Evolutionary conservation across 2,888 invertebrate species (phyloP).

Genomic region (Lamellibrachia satsuma): DNA sequence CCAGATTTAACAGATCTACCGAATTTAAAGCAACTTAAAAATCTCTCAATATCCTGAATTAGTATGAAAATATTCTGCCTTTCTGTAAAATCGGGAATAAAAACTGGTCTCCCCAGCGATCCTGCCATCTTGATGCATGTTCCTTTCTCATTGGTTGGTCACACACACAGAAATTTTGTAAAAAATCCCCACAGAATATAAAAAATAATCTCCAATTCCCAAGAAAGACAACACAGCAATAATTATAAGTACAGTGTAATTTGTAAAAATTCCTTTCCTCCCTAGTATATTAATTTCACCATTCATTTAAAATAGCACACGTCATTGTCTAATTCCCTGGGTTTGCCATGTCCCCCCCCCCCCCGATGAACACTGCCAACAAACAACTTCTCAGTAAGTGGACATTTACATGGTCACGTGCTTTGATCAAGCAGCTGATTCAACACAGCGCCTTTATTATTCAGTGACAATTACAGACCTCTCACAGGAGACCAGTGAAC

Average conservation of each 20-base stretch:
- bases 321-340: background rate
- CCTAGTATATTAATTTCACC: background rate
- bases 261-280: background rate
- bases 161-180: background rate
- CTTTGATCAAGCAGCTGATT: background rate
- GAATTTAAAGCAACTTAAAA: too few species aligned
- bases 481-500: background rate
- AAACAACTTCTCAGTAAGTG: background rate
- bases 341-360: background rate
- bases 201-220: background rate
- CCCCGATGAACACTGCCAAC: background rate
- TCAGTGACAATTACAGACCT: background rate
- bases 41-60: too few species aligned
- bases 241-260: background rate
- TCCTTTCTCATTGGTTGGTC: background rate
- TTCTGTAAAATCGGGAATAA: too few species aligned
- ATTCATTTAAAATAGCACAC: background rate
- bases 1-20: too few species aligned
- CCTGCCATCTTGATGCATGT: too few species aligned
- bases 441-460: background rate
- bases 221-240: background rate
- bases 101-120: too few species aligned
- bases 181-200: background rate
- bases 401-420: background rate
- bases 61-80: too few species aligned